Conservation (phyloP, 2,113 vertebrate genomes). For the Chaetops frenatus region DNA sequence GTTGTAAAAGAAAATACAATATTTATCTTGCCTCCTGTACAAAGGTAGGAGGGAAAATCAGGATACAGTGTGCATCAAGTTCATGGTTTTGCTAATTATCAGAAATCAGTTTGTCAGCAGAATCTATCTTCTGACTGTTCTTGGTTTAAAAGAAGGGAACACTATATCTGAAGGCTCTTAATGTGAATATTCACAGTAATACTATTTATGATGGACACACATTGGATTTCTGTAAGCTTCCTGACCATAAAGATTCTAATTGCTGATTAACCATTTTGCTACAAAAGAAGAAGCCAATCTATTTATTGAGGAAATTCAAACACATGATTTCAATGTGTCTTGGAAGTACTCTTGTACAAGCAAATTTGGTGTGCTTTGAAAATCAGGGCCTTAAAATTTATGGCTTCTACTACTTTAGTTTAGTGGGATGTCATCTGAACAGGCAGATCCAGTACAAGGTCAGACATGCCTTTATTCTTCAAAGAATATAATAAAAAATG, state of each 20-base stretch:
- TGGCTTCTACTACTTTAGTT: slow-evolving; percentile 40
- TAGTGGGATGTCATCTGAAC: slow-evolving; percentile 62
- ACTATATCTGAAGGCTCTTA: not conserved
- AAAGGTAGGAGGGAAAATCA: not conserved
- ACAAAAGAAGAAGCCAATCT: not conserved
- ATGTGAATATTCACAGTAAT: not conserved
- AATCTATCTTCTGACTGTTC: not conserved
- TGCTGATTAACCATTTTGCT: not conserved
- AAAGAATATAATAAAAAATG: slow-evolving; percentile 49
- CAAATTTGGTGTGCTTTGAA: slow-evolving; percentile 27
- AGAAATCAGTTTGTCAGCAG: not conserved
- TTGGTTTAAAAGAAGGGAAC: not conserved
- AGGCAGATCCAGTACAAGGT: slow-evolving; percentile 28
- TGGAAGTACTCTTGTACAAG: not conserved
- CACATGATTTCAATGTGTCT: not conserved
- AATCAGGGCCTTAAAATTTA: slow-evolving; percentile 47
- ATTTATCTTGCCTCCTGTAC: not conserved
- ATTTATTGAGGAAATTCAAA: not conserved
- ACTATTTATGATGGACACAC: not conserved
- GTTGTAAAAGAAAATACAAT: not conserved
- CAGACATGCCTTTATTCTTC: slow-evolving; percentile 62
- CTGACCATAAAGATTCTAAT: not conserved
- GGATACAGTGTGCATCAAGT: not conserved
- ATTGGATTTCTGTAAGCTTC: not conserved
- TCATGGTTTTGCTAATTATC: not conserved